Base-by-base conservation (phyloP, 2,113 vertebrate genomes). In the Ammodytes marinus region DNA sequence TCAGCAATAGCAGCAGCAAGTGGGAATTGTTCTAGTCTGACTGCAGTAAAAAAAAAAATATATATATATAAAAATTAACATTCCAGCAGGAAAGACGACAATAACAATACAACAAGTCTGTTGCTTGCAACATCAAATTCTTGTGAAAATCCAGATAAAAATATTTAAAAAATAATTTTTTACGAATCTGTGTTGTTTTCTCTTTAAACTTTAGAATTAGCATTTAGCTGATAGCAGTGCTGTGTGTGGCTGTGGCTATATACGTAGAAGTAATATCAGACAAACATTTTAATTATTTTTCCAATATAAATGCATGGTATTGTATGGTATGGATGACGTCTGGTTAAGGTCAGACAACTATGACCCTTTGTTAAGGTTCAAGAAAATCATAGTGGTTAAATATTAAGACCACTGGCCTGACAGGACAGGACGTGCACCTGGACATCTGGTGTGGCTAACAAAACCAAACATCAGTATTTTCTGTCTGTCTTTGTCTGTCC, bases 401-500 rank as follows among this genome's bases (percentile, higher is more conserved):
- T 60, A 64, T 66, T 76, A 50, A n/a, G 3, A 40, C 49, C 10
- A 8, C 19, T 9, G 11, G 55, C 53, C 46, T 2, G 9, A 4
- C 45, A 54, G 57, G n/a, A 47, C 19, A 11, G 2, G 42, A 49
- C 6, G 4, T 15, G 8, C 46, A 42, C 13, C 17, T 8, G 2
- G 14, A 67, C n/a, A 67, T 57, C 13, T 0, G 2, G 27, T 8
- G 50, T 9, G 37, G 27, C 27, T 8, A 57, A 80, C 57, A 6
- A 61, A 58, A 15, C 52, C n/a, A 64, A 37, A 6, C 45, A 19
- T 63, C 50, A 40, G 43, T 68, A 54, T 69, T 11, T 50, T 17
- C 39, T 67, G 13, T 69, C 14, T 60, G 15, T 61, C 27, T 27
- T 59, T 43, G 58, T 76, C 40, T 65, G 59, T 69, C 57, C 19